Evolutionary conservation across 64 coral and sea anemone genomes (phyloP), one percentile per base, ranked within the genome.

Genomic region (Dendronephthya gigantea): DNA sequence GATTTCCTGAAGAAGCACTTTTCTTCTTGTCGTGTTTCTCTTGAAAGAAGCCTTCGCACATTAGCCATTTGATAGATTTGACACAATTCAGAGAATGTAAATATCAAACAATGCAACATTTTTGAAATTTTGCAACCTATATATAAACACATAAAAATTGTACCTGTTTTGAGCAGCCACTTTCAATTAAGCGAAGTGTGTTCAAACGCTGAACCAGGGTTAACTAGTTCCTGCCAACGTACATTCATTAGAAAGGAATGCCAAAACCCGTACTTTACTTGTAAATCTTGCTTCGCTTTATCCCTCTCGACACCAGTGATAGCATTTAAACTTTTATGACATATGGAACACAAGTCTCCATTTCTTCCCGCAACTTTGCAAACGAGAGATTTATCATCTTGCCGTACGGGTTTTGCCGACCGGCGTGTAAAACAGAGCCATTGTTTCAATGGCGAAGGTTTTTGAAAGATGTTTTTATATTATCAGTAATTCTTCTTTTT

Each of bases 201-300:
- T 45, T 45, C 4, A 45, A 45, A 11, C 41, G 41, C 11, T 90
- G 85, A 14, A 90, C 30, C 13, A 86, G 68, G 28, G 9, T 86
- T 29, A 90, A 84, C 62, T 90, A 70, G 28, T 90, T 4, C 41
- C 41, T 4, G 84, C 89, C 89, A 90, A 38, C 89, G 48, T 75
- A 76, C 84, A 70, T 49, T 83, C 89, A 90, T 90, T 6, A 90
- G 83, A 41, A 90, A 86, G 0, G 89, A 86, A 50, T 90, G 82
- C 2, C 86, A 58, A 39, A 83, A 86, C 14, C 69, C 35, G 25
- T 82, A 90, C 32, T 90, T 90, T 37, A 82, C 84, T 83, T 48
- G 48, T 2, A 90, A 58, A 50, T 86, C 75, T 39, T 33, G 49
- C 3, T 68, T 35, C 51, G 51, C 51, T 58, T 58, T 58, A 6